phyloP scores from a whole-genome alignment of 2,888 invertebrate genomes.

The Hipparchia sbordonii region DNA sequence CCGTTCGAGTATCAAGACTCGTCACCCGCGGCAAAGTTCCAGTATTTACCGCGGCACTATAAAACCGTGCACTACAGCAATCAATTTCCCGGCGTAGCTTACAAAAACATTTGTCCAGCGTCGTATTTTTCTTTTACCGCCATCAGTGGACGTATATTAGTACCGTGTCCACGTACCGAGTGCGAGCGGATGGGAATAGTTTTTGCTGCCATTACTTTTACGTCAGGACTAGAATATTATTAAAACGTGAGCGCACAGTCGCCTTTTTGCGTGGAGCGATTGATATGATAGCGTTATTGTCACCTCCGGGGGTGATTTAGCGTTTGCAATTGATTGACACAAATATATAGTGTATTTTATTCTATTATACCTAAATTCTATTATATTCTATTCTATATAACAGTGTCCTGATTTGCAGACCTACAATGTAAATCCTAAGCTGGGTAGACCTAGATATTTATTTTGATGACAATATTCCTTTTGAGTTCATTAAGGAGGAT shows the following conservation, averaged over 20 bases:
- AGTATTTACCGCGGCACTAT: constrained; percentile 35
- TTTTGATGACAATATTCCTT: too few relatives aligned
- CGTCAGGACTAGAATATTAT: constrained; percentile 22
- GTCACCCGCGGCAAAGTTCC: background rate
- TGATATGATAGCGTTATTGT: constrained; percentile 1
- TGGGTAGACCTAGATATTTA: too few relatives aligned
- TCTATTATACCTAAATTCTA: too few relatives aligned
- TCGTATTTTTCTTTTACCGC: constrained; percentile 54
- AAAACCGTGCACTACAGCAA: constrained; percentile 39
- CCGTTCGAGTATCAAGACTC: constrained; percentile 3
- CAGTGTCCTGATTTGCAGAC: too few relatives aligned
- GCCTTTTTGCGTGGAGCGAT: constrained; percentile 9
- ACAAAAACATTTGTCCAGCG: constrained; percentile 59
- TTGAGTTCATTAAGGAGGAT: too few relatives aligned
- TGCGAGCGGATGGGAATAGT: constrained; percentile 37
- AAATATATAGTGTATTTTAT: background rate
- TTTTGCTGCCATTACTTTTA: constrained; percentile 27
- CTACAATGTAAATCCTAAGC: too few relatives aligned
- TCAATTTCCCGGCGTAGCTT: constrained; percentile 45
- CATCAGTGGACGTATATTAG: constrained; percentile 51
- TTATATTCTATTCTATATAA: too few relatives aligned
- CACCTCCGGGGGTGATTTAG: background rate
- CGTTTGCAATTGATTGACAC: background rate
- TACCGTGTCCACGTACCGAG: constrained; percentile 40
- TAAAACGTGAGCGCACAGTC: constrained; percentile 13